These are phyloP conservation scores for Lycopodina hypogea DNA, from an alignment of 37 sponge, comb jelly and placozoan genomes.

Conservation along the genomic window DNA sequence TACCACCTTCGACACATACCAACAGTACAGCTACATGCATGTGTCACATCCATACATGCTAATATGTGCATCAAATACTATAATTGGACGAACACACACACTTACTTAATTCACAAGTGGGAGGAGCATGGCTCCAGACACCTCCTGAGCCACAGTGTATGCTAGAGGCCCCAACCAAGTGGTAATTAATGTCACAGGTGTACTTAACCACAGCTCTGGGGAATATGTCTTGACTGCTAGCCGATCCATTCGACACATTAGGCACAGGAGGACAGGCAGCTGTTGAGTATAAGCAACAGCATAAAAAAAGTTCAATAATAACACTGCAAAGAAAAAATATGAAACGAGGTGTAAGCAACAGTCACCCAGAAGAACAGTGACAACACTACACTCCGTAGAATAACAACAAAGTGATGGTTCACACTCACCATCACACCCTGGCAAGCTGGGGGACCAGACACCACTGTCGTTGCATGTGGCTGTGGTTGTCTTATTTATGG, in stretches of 20 bases:
- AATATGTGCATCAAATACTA: no score
- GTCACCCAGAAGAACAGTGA: no score
- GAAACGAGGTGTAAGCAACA: no score
- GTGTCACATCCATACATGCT: no score
- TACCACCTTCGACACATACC: no score
- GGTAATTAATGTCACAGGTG: conserved; percentile 19
- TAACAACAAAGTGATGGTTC: background rate
- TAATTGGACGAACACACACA: no score
- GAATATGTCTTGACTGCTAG: no score
- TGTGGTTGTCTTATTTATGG: background rate
- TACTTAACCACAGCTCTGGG: conserved; percentile 10
- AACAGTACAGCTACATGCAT: no score
- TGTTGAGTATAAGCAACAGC: background rate
- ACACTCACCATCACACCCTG: conserved; percentile 27
- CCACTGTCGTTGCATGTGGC: conserved; percentile 19
- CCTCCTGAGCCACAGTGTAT: conserved; percentile 14
- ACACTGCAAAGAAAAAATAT: no score
- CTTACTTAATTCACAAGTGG: conserved; percentile 12
- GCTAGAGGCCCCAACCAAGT: background rate
- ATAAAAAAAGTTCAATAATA: background rate
- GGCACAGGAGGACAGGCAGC: background rate
- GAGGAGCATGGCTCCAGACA: conserved; percentile 5
- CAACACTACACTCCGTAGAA: no score
- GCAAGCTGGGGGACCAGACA: conserved; percentile 19
- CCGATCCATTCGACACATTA: background rate